Percentiles rank a stretch among this genome's conserved stretches.
These are phyloP conservation scores for Aramus guarauna DNA, from an alignment of 2,113 vertebrate species.

Conservation along the genomic window DNA sequence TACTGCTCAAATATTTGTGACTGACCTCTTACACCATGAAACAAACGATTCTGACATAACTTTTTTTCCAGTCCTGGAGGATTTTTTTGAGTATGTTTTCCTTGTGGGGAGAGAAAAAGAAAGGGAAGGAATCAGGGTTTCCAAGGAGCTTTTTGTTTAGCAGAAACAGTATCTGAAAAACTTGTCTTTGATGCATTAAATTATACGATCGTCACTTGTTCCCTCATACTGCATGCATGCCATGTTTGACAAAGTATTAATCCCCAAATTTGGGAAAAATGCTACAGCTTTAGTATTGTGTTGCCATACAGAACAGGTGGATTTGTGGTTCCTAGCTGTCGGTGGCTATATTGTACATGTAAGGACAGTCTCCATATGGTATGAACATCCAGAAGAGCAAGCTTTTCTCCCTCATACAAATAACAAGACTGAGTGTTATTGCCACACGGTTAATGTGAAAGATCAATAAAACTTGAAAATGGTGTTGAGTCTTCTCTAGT, in stretches of 20 bases:
- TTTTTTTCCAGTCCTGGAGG: neutral
- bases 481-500: constrained; percentile 50
- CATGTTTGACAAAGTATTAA: constrained; percentile 5
- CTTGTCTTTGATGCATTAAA: constrained; percentile 4
- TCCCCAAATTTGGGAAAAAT: neutral
- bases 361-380: neutral
- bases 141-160: neutral
- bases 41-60: neutral
- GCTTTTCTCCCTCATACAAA: constrained; percentile 8
- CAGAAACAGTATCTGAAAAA: constrained; percentile 36
- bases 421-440: constrained; percentile 3
- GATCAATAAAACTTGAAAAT: constrained; percentile 59
- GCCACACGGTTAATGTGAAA: constrained; percentile 1
- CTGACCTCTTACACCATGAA: constrained; percentile 11
- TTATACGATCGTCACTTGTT: neutral
- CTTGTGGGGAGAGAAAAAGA: neutral
- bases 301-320: constrained; percentile 5
- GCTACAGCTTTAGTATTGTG: constrained; percentile 12
- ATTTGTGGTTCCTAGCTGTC: neutral
- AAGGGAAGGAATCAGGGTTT: neutral
- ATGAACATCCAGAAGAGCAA: neutral
- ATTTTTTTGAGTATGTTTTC: neutral
- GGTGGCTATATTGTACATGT: constrained; percentile 12
- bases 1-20: neutral
- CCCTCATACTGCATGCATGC: constrained; percentile 3